A percentile compares a stretch with the other conserved stretches of the same genome.
These are phyloP conservation scores for Lordiphosa clarofinis DNA, from an alignment of 1,140 invertebrate genomes.

Conservation along the genomic window DNA sequence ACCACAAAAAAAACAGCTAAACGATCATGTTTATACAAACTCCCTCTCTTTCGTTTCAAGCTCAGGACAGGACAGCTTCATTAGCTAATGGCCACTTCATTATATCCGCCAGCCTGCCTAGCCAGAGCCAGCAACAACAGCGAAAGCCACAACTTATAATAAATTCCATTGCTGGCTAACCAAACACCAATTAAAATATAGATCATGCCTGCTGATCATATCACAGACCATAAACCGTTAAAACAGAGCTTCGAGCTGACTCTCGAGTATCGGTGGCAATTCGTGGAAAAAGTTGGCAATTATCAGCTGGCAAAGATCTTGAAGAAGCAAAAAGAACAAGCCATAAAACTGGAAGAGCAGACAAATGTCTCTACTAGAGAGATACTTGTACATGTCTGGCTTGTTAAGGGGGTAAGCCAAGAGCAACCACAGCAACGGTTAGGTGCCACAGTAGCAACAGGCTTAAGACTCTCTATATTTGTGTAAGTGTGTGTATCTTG, in stretches of 20 bases:
- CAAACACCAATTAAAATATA: constrained; percentile 73
- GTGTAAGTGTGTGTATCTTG: constrained; percentile 48
- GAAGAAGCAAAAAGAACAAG: constrained; percentile 58
- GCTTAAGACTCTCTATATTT: background rate
- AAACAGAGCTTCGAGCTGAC: constrained; percentile 35
- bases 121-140: constrained; percentile 6
- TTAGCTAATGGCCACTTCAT: constrained; percentile 72
- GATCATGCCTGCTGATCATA: constrained; percentile 64
- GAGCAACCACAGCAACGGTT: constrained; percentile 26
- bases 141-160: constrained; percentile 27
- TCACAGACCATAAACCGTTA: constrained; percentile 55
- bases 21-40: constrained; percentile 18
- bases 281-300: constrained; percentile 55
- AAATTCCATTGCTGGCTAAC: constrained; percentile 32
- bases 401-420: constrained; percentile 56
- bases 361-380: constrained; percentile 43
- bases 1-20: constrained; percentile 14
- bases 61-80: constrained; percentile 61
- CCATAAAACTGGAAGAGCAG: constrained; percentile 55
- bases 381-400: constrained; percentile 47
- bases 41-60: constrained; percentile 22
- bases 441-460: constrained; percentile 61
- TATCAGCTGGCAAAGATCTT: constrained; percentile 50
- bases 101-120: constrained; percentile 21
- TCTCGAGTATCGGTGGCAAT: constrained; percentile 43